These are phyloP conservation scores for Limonius californicus DNA, from an alignment of 1,140 invertebrate genomes.

Conservation along the genomic window DNA sequence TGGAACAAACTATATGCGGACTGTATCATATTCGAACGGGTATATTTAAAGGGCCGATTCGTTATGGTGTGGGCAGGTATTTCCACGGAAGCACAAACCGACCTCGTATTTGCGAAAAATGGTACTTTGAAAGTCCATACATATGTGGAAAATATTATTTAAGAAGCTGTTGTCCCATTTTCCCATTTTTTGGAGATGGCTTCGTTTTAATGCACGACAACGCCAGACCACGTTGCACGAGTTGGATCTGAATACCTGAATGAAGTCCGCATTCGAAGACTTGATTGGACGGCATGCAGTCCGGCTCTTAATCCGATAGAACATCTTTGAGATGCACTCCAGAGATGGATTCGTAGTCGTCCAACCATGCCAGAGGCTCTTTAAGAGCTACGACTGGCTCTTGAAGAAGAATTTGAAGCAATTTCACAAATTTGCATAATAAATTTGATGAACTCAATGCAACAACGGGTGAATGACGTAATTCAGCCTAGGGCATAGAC, in stretches of 20 bases:
- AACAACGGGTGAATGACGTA: too few relatives aligned
- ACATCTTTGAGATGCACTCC: slow-evolving; percentile 40
- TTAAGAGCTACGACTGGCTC: not conserved
- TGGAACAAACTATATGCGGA: slow-evolving; percentile 4
- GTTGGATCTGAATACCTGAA: slow-evolving; percentile 27
- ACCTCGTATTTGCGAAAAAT: slow-evolving; percentile 14
- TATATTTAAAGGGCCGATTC: not conserved
- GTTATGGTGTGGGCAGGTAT: slow-evolving; percentile 19
- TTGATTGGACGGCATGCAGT: slow-evolving; percentile 39
- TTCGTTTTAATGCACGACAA: slow-evolving; percentile 3
- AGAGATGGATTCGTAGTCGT: slow-evolving; percentile 13
- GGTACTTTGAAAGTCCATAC: not conserved
- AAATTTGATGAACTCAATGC: too few relatives aligned
- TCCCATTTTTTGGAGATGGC: not conserved
- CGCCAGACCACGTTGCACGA: not conserved
- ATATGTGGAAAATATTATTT: not conserved
- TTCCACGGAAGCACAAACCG: slow-evolving; percentile 3
- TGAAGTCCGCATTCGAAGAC: slow-evolving; percentile 24
- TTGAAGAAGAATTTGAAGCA: not conserved
- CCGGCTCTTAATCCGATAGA: slow-evolving; percentile 47
- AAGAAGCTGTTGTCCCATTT: not conserved
- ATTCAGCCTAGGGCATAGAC: too few relatives aligned
- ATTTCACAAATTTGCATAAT: too few relatives aligned
- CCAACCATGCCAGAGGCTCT: not conserved
- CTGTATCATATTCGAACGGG: not conserved